Conservation (phyloP, 2,113 vertebrate species). For the Macrotis lagotis region DNA sequence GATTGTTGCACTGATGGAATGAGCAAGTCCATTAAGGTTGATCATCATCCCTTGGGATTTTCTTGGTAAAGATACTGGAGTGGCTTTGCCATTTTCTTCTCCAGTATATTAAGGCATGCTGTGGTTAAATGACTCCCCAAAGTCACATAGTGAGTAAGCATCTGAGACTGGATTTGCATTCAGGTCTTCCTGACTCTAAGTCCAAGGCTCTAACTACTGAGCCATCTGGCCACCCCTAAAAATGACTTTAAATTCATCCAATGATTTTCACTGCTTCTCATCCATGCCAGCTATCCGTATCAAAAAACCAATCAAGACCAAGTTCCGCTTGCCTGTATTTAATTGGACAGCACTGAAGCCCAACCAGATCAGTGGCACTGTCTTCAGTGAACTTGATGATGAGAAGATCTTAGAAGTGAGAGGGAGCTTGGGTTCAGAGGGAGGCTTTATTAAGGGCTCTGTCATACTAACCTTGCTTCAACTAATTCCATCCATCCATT, state of each 20-base stretch:
- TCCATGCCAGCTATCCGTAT: conserved; percentile 92
- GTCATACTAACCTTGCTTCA: neutral
- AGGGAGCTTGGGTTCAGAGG: neutral
- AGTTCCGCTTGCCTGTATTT: conserved; percentile 96
- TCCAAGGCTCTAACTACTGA: neutral
- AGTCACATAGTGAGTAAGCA: neutral
- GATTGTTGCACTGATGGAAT: too few species aligned
- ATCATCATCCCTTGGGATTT: too few species aligned
- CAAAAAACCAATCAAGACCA: conserved; percentile 99
- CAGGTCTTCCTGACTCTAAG: neutral
- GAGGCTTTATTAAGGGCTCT: neutral
- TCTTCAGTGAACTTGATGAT: conserved; percentile 98
- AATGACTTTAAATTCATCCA: neutral
- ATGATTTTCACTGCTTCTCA: conserved; percentile 21
- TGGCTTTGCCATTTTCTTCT: too few species aligned
- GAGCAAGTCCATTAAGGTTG: too few species aligned
- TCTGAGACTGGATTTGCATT: neutral
- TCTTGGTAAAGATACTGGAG: neutral
- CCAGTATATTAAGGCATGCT: neutral
- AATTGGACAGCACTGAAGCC: conserved; percentile 98
- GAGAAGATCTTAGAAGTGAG: conserved; percentile 95
- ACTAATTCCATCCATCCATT: neutral
- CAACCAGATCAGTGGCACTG: conserved; percentile 98
- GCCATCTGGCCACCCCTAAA: neutral
- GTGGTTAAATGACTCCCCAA: neutral